phyloP scores from a whole-genome alignment of 2,888 invertebrate genomes.

The Tortricodes alternella region DNA sequence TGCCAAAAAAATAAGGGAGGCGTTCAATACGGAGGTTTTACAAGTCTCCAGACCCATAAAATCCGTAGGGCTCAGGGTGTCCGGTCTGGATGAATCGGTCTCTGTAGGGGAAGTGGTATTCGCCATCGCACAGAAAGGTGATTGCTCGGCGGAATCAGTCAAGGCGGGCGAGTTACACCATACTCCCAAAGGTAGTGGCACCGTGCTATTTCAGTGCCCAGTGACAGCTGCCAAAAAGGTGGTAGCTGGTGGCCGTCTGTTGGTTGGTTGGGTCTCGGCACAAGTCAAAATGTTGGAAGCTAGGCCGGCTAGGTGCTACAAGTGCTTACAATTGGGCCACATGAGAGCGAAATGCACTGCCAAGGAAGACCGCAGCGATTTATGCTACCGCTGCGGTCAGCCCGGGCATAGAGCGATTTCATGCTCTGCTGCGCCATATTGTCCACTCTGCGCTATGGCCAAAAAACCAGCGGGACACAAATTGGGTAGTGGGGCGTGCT shows the following conservation, averaged over 20 bases:
- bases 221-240: background rate
- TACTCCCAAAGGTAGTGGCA: background rate
- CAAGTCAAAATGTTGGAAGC: background rate
- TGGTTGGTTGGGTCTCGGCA: conserved; percentile 5
- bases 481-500: background rate
- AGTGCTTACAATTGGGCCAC: conserved; percentile 3
- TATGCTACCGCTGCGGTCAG: conserved; percentile 5
- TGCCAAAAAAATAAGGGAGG: too few relatives aligned
- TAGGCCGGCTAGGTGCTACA: background rate
- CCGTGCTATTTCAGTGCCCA: background rate
- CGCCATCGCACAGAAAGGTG: too few relatives aligned
- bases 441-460: background rate
- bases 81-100: too few relatives aligned
- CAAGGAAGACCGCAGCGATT: background rate
- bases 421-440: background rate
- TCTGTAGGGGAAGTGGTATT: too few relatives aligned
- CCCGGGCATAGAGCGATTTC: background rate
- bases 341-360: background rate
- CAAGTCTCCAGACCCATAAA: too few relatives aligned
- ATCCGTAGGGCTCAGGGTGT: too few relatives aligned
- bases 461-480: background rate
- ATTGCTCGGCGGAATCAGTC: too few relatives aligned
- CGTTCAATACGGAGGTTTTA: too few relatives aligned
- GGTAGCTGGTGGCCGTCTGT: background rate
- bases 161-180: too few relatives aligned